phyloP scores from a whole-genome alignment of 37 sponge, comb jelly and placozoan species.

The Trichoplax adhaerens region DNA sequence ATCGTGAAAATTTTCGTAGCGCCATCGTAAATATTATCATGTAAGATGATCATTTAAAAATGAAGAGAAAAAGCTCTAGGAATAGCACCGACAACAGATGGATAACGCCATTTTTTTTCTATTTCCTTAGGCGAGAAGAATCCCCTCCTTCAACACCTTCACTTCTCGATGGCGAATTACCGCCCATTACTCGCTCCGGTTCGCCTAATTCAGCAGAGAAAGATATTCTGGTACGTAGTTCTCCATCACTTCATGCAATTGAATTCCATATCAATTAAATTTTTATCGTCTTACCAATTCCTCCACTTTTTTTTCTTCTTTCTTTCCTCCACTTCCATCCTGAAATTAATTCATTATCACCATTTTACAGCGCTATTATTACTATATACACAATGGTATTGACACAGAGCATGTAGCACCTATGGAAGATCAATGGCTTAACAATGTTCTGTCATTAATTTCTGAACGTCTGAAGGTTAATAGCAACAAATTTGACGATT shows the following conservation, averaged over 20 bases:
- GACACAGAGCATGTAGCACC: constrained; percentile 95
- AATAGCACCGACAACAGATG: too few relatives aligned
- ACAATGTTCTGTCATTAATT: constrained; percentile 37
- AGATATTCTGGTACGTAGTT: constrained; percentile 50
- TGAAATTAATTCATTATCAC: background rate
- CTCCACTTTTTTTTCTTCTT: background rate
- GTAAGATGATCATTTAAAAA: constrained; percentile 18
- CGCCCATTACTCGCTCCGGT: background rate
- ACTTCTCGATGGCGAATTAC: constrained; percentile 7
- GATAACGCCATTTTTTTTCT: background rate
- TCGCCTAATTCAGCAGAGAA: constrained; percentile 57
- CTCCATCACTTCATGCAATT: background rate
- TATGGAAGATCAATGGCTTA: constrained; percentile 87
- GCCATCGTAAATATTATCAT: constrained; percentile 77
- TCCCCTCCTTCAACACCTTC: background rate
- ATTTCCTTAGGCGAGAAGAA: constrained; percentile 1
- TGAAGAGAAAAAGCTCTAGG: too few relatives aligned
- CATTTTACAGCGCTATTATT: constrained; percentile 70
- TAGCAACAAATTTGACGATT: too few relatives aligned
- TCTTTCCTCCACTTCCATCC: background rate
- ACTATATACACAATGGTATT: constrained; percentile 95
- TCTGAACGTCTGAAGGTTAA: constrained; percentile 15
- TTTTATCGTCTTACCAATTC: too few relatives aligned
- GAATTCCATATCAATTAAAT: too few relatives aligned
- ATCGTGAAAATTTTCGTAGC: constrained; percentile 74